A percentile compares a stretch with the other conserved stretches of the same genome.
These are phyloP conservation scores for Brachyhypopomus gauderio DNA, from an alignment of 2,113 vertebrate genomes.

Conservation along the genomic window DNA sequence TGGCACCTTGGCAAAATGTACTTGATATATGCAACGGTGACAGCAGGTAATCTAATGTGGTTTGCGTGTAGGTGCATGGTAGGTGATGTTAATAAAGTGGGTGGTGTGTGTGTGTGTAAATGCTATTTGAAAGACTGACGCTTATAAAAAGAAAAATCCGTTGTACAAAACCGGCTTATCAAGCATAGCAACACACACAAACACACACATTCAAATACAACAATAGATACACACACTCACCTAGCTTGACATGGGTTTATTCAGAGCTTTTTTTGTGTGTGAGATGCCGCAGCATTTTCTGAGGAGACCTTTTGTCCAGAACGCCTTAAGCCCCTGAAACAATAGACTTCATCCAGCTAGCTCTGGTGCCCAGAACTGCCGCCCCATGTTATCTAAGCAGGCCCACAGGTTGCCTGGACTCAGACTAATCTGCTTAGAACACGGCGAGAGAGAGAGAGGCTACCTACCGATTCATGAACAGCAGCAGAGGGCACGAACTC, in stretches of 20 bases:
- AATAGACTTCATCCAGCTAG: slow-evolving; percentile 24
- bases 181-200: not conserved
- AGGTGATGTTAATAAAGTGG: too few species aligned
- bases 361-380: not conserved
- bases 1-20: too few species aligned
- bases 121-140: not conserved
- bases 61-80: too few species aligned
- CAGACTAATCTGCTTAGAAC: slow-evolving; percentile 49
- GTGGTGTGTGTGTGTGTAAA: too few species aligned
- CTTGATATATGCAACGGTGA: too few species aligned
- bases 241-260: not conserved
- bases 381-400: slow-evolving; percentile 30
- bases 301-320: not conserved
- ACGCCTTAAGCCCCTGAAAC: not conserved
- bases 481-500: slow-evolving; percentile 17
- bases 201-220: too few species aligned
- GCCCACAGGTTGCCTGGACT: slow-evolving; percentile 43
- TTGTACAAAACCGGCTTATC: not conserved
- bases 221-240: not conserved
- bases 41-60: too few species aligned
- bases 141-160: not conserved
- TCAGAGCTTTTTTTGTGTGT: not conserved
- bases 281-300: not conserved
- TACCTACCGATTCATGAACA: slow-evolving; percentile 38
- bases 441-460: slow-evolving; percentile 36